phyloP scores from a whole-genome alignment of 1,140 invertebrate species.

The Pseudomyrmex gracilis region DNA sequence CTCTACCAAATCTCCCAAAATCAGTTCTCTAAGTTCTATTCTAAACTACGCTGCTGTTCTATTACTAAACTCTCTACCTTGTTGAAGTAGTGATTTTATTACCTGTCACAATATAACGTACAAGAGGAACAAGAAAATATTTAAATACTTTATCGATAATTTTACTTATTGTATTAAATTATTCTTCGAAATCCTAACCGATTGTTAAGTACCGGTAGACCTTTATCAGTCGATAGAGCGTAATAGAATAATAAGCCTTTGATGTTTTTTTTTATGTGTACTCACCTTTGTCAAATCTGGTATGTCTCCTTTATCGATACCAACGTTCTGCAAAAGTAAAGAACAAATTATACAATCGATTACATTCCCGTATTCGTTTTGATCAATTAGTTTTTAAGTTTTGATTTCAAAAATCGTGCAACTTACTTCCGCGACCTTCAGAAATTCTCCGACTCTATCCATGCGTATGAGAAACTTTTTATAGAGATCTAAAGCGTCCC shows the following conservation, averaged over 20 bases:
- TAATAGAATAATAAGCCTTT: not conserved
- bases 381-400: not conserved
- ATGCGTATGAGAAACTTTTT: conserved; percentile 99
- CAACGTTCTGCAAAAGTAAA: conserved; percentile 91
- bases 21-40: conserved; percentile 34
- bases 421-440: conserved; percentile 97
- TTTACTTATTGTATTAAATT: conserved; percentile 32
- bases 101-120: conserved; percentile 48
- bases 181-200: conserved; percentile 9
- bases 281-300: conserved; percentile 97
- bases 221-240: not conserved
- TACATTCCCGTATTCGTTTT: conserved; percentile 1
- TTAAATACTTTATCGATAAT: conserved; percentile 35
- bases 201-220: not conserved
- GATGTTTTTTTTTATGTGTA: no score
- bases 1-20: conserved; percentile 38
- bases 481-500: conserved; percentile 99
- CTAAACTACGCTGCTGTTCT: conserved; percentile 7
- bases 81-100: conserved; percentile 45
- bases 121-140: conserved; percentile 47
- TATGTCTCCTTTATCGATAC: conserved; percentile 99
- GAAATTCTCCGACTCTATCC: conserved; percentile 99
- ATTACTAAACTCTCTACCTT: conserved; percentile 42
- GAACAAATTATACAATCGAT: not conserved
- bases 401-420: not conserved